These are phyloP conservation scores for Anniella stebbinsi DNA, from an alignment of 2,797 vertebrate species.

Conservation along the genomic window DNA sequence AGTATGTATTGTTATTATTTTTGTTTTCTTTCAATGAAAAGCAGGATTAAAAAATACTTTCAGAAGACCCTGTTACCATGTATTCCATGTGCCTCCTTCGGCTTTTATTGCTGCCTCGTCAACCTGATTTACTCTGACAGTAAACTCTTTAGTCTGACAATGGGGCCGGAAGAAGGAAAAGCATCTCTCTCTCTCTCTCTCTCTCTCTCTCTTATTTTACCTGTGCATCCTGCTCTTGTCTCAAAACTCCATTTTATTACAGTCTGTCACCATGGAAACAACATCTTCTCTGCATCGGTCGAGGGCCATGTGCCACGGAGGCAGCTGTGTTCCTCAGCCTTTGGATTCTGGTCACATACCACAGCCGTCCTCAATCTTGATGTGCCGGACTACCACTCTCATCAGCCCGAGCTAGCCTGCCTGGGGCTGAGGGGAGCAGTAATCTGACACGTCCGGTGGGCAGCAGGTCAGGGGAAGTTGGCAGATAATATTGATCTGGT, in stretches of 20 bases:
- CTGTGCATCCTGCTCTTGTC: neutral
- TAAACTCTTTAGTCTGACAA: neutral
- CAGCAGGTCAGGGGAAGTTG: neutral
- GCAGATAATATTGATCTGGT: too few species aligned
- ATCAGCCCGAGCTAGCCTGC: neutral
- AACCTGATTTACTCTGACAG: neutral
- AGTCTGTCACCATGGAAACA: slow-evolving; percentile 67
- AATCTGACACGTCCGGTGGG: neutral
- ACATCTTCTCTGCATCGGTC: slow-evolving; percentile 52
- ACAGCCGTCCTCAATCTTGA: neutral
- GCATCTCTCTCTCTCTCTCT: neutral
- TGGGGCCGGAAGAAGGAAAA: neutral
- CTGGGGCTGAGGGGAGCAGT: too few species aligned
- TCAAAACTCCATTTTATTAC: slow-evolving; percentile 54
- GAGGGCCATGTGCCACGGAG: slow-evolving; percentile 21
- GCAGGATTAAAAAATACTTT: too few species aligned
- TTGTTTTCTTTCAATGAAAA: too few species aligned
- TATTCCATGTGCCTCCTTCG: neutral
- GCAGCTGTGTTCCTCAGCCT: neutral
- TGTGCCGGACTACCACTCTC: neutral
- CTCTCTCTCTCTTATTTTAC: neutral
- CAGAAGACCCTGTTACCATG: too few species aligned
- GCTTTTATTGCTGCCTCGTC: neutral
- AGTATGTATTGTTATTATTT: too few species aligned
- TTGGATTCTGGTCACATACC: slow-evolving; percentile 56